Base-by-base conservation (phyloP, 2,113 vertebrate genomes). In the Phalacrocorax pelagicus region DNA sequence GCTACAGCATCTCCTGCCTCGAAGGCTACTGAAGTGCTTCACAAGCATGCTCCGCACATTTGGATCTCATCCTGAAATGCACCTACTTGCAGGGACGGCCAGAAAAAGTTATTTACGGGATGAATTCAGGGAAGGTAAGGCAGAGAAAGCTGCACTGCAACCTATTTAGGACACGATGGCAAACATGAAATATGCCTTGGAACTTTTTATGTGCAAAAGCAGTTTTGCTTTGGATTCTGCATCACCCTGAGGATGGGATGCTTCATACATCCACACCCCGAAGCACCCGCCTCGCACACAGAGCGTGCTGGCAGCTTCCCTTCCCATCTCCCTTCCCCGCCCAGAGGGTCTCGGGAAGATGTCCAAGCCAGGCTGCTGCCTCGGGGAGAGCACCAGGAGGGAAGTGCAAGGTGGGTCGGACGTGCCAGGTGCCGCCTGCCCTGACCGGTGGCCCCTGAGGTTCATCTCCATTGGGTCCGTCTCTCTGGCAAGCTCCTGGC, bases 401-500 rank as follows among this genome's bases (percentile, higher is more conserved):
- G 44, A 90, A 36, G 16, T 8, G 1, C 51, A 44, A 57, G 84
- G 78, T 14, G 22, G 54, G 65, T 65, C 3, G 15, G 78, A 71
- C 1, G 6, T 67, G 78, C 78, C 66, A 65, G 78, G 89, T 3
- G 8, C 84, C 0, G 3, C 67, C 78, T 84, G 87, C 74, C 92
- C 85, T 19, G 46, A 92, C 91, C 6, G 0, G 73, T 87, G 81
- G 92, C 91, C 91, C 82, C 66, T 52, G 87, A 93, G 95, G 94
- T 94, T 94, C 86, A 93, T 93, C 95, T 92, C 91, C 70, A 51
- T 30, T 67, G 92, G 95, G 92, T 88, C 91, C 42, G 4, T 92
- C 74, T 93, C 92, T 83, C 94, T 92, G 96, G 96, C 62, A 94
- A 90, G 88, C 96, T 95, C 88, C 82, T 94, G 88, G 90, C 91